These are phyloP conservation scores for Echeneis naucrates DNA, from an alignment of 2,797 vertebrate genomes.

Conservation along the genomic window DNA sequence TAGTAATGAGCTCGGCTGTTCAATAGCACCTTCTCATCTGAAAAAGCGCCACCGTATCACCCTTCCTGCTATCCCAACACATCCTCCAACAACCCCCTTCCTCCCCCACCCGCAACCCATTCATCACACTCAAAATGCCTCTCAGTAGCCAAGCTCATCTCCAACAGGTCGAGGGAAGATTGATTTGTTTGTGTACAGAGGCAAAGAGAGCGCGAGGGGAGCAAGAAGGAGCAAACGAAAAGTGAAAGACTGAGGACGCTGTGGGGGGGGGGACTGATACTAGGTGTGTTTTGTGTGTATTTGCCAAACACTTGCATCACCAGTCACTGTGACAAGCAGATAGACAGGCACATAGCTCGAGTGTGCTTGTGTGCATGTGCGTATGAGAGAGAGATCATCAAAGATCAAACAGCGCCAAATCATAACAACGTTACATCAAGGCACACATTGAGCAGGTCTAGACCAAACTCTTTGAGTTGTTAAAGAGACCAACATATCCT, in stretches of 20 bases:
- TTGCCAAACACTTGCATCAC: slow-evolving; percentile 4
- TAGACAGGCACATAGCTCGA: slow-evolving; percentile 7
- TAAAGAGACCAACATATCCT: too few species aligned
- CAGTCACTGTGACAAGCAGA: slow-evolving; percentile 22
- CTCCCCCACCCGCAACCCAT: slow-evolving; percentile 18
- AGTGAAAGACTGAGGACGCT: slow-evolving; percentile 30
- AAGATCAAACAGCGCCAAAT: too few species aligned
- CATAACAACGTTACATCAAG: too few species aligned
- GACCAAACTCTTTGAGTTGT: too few species aligned
- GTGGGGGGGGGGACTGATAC: slow-evolving; percentile 18
- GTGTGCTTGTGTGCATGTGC: background rate
- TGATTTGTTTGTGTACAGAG: slow-evolving; percentile 72
- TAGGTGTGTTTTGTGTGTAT: slow-evolving; percentile 18
- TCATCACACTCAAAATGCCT: slow-evolving; percentile 65
- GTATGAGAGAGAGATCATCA: background rate
- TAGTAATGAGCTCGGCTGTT: slow-evolving; percentile 41
- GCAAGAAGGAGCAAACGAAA: background rate
- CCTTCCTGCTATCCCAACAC: slow-evolving; percentile 1
- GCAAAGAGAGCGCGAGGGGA: slow-evolving; percentile 16
- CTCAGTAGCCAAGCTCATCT: slow-evolving; percentile 57
- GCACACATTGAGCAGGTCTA: too few species aligned
- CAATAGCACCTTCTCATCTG: slow-evolving; percentile 31
- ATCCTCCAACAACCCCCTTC: slow-evolving; percentile 19
- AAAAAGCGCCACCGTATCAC: slow-evolving; percentile 29
- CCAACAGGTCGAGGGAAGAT: slow-evolving; percentile 70